Percentiles rank a stretch among this genome's conserved stretches.
These are phyloP conservation scores for Recurvirostra avosetta DNA, from an alignment of 2,113 vertebrate species.

Conservation along the genomic window DNA sequence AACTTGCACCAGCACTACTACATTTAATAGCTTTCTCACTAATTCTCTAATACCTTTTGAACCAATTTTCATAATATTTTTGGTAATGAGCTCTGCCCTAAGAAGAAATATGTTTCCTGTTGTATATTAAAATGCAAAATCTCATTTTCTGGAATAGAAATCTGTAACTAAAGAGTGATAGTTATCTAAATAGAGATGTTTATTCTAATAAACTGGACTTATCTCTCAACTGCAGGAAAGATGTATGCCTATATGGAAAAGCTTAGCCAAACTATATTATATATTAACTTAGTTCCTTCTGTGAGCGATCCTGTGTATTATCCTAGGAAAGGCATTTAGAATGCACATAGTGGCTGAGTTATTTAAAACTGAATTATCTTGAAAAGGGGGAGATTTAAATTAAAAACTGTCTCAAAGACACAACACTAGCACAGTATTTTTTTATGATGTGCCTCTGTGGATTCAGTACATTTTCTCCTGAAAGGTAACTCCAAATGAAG, in stretches of 20 bases:
- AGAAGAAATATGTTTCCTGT: background rate
- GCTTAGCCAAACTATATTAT: background rate
- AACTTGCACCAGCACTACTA: background rate
- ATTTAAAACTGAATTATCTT: background rate
- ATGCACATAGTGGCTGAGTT: background rate
- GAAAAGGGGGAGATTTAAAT: background rate
- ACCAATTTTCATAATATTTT: background rate
- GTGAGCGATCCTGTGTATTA: background rate
- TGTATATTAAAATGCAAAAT: background rate
- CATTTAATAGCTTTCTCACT: background rate
- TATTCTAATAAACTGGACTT: background rate
- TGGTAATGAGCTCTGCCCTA: background rate
- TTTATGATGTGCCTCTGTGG: background rate
- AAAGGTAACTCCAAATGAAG: constrained; percentile 1
- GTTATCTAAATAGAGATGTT: background rate
- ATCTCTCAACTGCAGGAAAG: background rate
- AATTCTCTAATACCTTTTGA: background rate
- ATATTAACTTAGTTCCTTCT: background rate
- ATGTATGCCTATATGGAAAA: background rate
- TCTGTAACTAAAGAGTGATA: background rate
- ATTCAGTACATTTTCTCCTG: background rate
- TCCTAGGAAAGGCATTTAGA: background rate
- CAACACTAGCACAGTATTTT: background rate
- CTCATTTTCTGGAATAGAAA: constrained; percentile 3
- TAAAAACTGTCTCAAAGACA: background rate